Percentiles rank a stretch among this genome's conserved stretches.
Conservation (phyloP, 2,888 invertebrate genomes). For the Diaprepes abbreviatus region DNA sequence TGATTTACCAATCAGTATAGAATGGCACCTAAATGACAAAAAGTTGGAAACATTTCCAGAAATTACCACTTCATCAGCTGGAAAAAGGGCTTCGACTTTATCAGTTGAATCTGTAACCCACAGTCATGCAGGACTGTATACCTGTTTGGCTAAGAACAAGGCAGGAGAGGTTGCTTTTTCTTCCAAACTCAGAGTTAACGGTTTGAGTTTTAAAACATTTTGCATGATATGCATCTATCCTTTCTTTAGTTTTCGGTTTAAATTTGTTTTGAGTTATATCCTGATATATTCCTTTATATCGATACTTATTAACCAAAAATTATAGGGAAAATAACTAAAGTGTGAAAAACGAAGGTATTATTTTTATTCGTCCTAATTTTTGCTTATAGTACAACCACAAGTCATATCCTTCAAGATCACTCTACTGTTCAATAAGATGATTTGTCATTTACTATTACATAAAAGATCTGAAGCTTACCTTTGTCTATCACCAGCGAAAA, state of each 20-base stretch:
- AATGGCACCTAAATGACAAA: slow-evolving; percentile 73
- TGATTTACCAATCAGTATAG: slow-evolving; percentile 75
- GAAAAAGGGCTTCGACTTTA: slow-evolving; percentile 71
- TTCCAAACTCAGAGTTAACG: slow-evolving; percentile 77
- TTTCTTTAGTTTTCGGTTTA: too few species aligned
- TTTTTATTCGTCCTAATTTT: slow-evolving; percentile 54
- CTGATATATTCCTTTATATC: too few species aligned
- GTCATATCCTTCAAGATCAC: slow-evolving; percentile 77
- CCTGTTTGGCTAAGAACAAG: slow-evolving; percentile 75
- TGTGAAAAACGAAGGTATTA: too few species aligned
- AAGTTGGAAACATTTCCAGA: slow-evolving; percentile 60
- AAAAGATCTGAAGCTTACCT: slow-evolving; percentile 60
- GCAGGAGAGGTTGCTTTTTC: slow-evolving; percentile 60
- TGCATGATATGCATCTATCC: slow-evolving; percentile 29
- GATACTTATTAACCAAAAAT: too few species aligned
- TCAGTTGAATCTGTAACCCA: slow-evolving; percentile 77
- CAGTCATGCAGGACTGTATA: slow-evolving; percentile 81
- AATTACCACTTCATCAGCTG: slow-evolving; percentile 60
- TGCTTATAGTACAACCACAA: slow-evolving; percentile 77
- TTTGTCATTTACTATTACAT: slow-evolving; percentile 73
- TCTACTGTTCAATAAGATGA: slow-evolving; percentile 78
- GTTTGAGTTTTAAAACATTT: slow-evolving; percentile 63
- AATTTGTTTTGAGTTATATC: too few species aligned
- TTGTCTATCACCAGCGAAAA: slow-evolving; percentile 61
- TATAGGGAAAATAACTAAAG: too few species aligned